Evolutionary conservation across 2,888 invertebrate species (phyloP).

Genomic region (Temnothorax ravouxi): DNA sequence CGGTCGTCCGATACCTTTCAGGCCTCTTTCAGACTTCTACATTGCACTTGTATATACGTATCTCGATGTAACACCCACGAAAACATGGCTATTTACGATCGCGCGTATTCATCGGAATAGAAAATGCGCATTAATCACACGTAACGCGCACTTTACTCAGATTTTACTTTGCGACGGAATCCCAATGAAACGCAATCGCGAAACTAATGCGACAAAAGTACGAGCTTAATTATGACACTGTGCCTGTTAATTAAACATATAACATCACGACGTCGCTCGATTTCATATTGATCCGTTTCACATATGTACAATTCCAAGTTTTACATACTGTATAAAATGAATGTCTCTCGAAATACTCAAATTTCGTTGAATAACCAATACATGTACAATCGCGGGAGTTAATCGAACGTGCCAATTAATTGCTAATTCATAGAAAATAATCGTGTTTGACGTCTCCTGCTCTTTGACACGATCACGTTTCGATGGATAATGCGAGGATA

Average conservation of each 20-base stretch:
- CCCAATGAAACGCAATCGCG: not conserved
- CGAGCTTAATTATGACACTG: not conserved
- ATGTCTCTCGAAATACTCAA: not conserved
- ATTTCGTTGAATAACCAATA: not conserved
- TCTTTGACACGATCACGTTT: not conserved
- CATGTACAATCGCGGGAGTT: not conserved
- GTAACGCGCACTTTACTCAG: not conserved
- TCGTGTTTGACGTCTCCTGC: not conserved
- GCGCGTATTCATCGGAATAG: not conserved
- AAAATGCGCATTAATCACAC: not conserved
- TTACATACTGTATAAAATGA: not conserved
- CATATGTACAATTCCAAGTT: not conserved
- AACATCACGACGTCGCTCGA: not conserved
- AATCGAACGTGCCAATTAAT: not conserved
- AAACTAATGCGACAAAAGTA: not conserved
- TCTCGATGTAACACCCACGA: not conserved
- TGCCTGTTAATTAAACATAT: not conserved
- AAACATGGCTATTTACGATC: conserved; percentile 5
- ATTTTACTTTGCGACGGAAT: not conserved
- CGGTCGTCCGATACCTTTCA: not conserved
- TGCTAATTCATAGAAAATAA: not conserved
- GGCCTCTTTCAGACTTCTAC: not conserved
- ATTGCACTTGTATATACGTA: not conserved
- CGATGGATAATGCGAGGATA: not conserved
- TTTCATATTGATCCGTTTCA: not conserved